Evolutionary conservation across 1,140 invertebrate genomes (phyloP), one percentile per base, ranked within the genome.

Genomic region (Colletes latitarsis): DNA sequence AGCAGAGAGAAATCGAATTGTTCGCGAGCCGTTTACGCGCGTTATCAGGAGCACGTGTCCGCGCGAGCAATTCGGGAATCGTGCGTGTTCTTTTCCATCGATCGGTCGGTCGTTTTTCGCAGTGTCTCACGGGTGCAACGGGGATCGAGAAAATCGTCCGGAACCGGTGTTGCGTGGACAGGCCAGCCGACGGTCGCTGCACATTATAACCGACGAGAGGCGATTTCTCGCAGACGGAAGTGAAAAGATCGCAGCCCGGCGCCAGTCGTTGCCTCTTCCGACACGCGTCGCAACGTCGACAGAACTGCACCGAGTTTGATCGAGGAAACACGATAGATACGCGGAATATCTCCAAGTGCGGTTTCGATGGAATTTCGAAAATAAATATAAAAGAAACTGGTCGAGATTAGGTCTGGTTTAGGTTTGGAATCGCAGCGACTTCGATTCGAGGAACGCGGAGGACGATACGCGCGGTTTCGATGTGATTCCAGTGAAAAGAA

Each of bases 211-310:
- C 60, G 53, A 58, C 8, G 62, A 62, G 58, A 80, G 58, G 72
- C 68, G 63, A 67, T 86, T 82, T 80, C 72, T 53, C 80, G 71
- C 41, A 57, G 55, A 72, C 74, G 81, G 71, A 80, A 82, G 81
- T 72, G 66, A 78, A 43, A 62, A 70, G 60, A 71, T 53, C 30
- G 57, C 62, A 5, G 57, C 30, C n/a, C 19, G 71, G 63, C 80
- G 72, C 81, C 71, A 75, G 52, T 21, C 21, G 10, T 60, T 55
- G 15, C 49, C 2, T 53, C 15, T 43, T 46, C 70, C 64, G 43
- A 58, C 8, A 14, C 21, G 41, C 52, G 21, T 52, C 41, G 58
- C 57, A 49, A 17, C 21, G 60, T 63, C 46, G 62, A 39, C 6
- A 53, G 43, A 77, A 77, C 69, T 69, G 53, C 49, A 21, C 19